Evolutionary conservation across 2,888 invertebrate species (phyloP).

Genomic region (Choreutis nemorana): DNA sequence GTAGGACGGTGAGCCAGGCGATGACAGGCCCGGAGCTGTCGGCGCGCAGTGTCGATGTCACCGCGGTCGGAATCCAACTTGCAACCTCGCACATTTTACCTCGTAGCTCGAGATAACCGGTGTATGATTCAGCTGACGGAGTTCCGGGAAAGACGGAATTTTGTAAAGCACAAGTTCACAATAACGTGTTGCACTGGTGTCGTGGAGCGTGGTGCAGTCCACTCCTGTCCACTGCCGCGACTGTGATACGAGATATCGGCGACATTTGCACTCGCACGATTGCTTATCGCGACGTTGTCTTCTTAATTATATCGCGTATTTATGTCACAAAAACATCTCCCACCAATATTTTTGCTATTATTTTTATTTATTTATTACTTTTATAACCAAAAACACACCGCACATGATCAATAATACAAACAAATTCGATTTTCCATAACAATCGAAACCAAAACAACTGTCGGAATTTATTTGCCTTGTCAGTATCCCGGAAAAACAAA

Average conservation of each 20-base stretch:
- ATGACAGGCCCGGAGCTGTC: constrained; percentile 40
- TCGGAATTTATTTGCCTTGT: too few species aligned
- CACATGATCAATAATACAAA: too few species aligned
- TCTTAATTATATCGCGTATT: constrained; percentile 32
- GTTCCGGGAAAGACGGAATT: constrained; percentile 49
- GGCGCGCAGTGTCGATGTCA: constrained; percentile 48
- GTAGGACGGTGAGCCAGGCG: constrained; percentile 48
- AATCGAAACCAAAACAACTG: too few species aligned
- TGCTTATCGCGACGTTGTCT: constrained; percentile 45
- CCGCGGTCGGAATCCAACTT: constrained; percentile 62
- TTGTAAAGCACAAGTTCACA: constrained; percentile 17
- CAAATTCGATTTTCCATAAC: too few species aligned
- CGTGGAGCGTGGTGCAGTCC: constrained; percentile 1
- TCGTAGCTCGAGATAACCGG: constrained; percentile 50
- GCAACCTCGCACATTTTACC: constrained; percentile 39
- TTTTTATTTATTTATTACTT: too few species aligned
- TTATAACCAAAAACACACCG: too few species aligned
- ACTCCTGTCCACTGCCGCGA: constrained; percentile 15
- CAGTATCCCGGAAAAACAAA: too few species aligned
- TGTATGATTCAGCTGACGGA: constrained; percentile 53
- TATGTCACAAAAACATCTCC: constrained; percentile 21
- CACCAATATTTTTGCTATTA: too few species aligned
- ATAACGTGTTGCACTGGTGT: constrained; percentile 3
- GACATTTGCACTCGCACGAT: constrained; percentile 60
- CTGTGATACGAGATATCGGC: constrained; percentile 21